Base-by-base conservation (phyloP, 2,113 vertebrate genomes). In the Monopterus albus region DNA sequence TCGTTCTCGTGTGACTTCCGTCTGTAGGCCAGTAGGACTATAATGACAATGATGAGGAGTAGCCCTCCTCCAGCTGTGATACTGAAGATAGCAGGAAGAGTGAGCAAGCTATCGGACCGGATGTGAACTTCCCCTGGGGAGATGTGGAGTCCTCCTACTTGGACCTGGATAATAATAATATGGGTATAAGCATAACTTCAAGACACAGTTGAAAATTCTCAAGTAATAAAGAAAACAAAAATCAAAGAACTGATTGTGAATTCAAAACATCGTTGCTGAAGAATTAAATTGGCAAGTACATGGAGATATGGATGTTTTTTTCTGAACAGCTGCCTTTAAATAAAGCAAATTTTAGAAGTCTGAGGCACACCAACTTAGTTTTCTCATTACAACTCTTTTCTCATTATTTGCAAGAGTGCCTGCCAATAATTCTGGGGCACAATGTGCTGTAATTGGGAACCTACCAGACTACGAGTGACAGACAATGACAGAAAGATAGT, bases 1-100 rank as follows among this genome's bases (percentile, higher is more conserved):
- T 99, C 96, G 1, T 98, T 99, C 89, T 99, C 97, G 0, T 97
- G 94, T 0, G 98, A 99, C 80, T 99, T 99, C 68, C 96, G 95
- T 46, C 98, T 96, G 91, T 99, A 99, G 88, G 97, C 97, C 9
- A 99, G 95, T 55, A 99, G 95, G 53, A 99, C 97, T 0, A 98
- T 95, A 88, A 99, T 90, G 84, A 99, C 97, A 1, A 99, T 95
- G 92, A 98, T 84, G 62, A 99, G 95, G 2, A 99, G 96, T 43
- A 99, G 95, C 56, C 96, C 95, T 57, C 97, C 98, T 0, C 98
- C 98, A 0, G 96, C 97, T 0, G 97, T 93, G 14, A 99, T 98
- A 91, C 98, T 99, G 82, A 97, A 84, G 51, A 98, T 98, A 82
- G 96, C 97, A 0, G 98, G 97, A 57, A 99, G 93, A n/a, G 97